A percentile compares a stretch with the other conserved stretches of the same genome.
phyloP scores from a whole-genome alignment of 1,140 invertebrate species.

The Anastrepha obliqua region DNA sequence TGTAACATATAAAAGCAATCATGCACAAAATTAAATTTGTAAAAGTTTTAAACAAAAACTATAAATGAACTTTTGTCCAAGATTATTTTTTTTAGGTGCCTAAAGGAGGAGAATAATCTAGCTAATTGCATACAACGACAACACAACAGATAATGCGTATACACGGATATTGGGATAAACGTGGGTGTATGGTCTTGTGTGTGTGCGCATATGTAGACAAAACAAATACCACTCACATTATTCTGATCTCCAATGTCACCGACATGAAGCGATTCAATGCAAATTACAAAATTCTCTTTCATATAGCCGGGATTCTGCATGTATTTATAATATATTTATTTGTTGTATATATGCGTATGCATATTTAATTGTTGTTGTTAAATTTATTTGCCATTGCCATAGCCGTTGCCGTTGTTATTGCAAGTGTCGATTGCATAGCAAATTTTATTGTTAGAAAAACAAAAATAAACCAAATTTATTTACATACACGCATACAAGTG shows the following conservation, averaged over 20 bases:
- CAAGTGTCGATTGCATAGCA: not conserved
- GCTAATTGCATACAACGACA: too few relatives aligned
- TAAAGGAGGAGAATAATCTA: too few relatives aligned
- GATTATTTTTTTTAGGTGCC: too few relatives aligned
- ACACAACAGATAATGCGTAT: not conserved
- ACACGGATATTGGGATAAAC: not conserved
- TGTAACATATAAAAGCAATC: too few relatives aligned
- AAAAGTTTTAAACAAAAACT: too few relatives aligned
- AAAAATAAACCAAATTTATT: slow-evolving; percentile 24
- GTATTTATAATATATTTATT: not conserved
- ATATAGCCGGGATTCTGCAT: slow-evolving; percentile 98
- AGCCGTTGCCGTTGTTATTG: not conserved
- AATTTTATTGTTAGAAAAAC: slow-evolving; percentile 52
- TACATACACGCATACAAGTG: not conserved
- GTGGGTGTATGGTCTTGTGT: not conserved
- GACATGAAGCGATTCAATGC: slow-evolving; percentile 97
- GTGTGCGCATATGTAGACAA: not conserved
- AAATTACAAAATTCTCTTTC: slow-evolving; percentile 98
- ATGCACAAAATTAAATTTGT: too few relatives aligned
- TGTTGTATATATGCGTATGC: not conserved
- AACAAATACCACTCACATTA: slow-evolving; percentile 82
- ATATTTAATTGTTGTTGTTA: slow-evolving; percentile 7
- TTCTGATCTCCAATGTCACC: slow-evolving; percentile 87
- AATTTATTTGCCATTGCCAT: not conserved
- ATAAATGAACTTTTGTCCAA: too few relatives aligned